Evolutionary conservation across 2,888 invertebrate genomes (phyloP), one percentile per base, ranked within the genome.

Genomic region (Malthinus flaveolus): DNA sequence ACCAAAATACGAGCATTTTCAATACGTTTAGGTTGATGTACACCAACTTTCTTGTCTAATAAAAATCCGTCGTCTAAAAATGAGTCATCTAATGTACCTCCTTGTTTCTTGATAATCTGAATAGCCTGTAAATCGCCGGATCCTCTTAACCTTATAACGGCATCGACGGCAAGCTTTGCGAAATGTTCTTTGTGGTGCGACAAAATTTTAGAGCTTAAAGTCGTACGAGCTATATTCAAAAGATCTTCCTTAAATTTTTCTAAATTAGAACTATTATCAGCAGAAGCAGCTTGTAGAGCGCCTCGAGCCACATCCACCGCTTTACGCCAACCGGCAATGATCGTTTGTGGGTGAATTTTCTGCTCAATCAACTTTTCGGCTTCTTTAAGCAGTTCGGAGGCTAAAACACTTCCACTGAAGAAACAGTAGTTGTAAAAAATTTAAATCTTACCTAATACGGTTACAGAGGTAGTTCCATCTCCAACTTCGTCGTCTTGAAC

Each of bases 401-500:
- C 98, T 81, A 75, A 58, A 73, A 83, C 5, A n/a, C n/a, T n/a
- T n/a, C n/a, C n/a, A n/a, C n/a, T n/a, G n/a, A n/a, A n/a, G n/a
- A n/a, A n/a, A n/a, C n/a, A 50, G 12, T 23, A 31, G 6, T 9
- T 37, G 12, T 7, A 0, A 31, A 8, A 51, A 50, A 50, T 32
- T 23, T 36, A 23, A 70, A 5, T 23, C 75, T 66, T 77, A 89
- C 89, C 89, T 64, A 89, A 80, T 37, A 97, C 98, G 51, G 97
- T 95, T 0, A 99, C 99, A 0, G 98, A 98, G 36, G 99, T 99
- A n/a, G 99, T 99, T 9, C 99, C 99, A 85, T 99, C 99, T 42
- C 99, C 99, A 58, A 99, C 98, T 84, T 99, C 99, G 76, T 96
- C 96, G 81, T 99, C 99, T 77, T 99, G 99, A 2, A 96, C 96